phyloP scores from a whole-genome alignment of 2,113 vertebrate genomes.

The Scartelaos histophorus region DNA sequence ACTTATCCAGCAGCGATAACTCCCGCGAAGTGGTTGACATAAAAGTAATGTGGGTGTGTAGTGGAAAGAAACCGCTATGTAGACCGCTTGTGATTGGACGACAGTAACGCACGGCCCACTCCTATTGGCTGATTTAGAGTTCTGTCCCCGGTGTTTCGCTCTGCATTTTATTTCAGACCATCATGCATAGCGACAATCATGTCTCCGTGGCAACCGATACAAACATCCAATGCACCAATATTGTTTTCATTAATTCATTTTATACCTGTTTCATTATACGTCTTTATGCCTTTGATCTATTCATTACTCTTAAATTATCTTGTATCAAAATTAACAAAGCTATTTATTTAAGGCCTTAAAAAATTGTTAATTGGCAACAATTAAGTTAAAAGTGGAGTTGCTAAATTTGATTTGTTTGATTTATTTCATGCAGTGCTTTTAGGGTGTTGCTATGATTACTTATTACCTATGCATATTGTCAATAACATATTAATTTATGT shows the following conservation, averaged over 20 bases:
- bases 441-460: too few relatives aligned
- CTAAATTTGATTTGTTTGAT: too few relatives aligned
- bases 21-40: conserved; percentile 74
- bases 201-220: conserved; percentile 56
- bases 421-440: too few relatives aligned
- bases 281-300: neutral
- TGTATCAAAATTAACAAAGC: too few relatives aligned
- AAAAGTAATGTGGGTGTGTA: conserved; percentile 75
- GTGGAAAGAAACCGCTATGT: conserved; percentile 44
- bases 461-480: too few relatives aligned
- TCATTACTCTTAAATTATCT: too few relatives aligned
- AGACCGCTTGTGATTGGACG: conserved; percentile 58
- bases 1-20: conserved; percentile 53
- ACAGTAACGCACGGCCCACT: neutral
- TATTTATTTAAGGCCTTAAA: too few relatives aligned
- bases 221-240: conserved; percentile 19
- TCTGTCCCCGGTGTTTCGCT: conserved; percentile 62
- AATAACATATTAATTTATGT: too few relatives aligned
- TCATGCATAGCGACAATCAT: conserved; percentile 63
- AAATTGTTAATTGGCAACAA: too few relatives aligned
- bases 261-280: neutral
- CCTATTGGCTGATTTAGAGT: conserved; percentile 54
- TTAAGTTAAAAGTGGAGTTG: too few relatives aligned
- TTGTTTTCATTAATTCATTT: neutral
- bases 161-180: conserved; percentile 80